Conservation (phyloP, 2,888 invertebrate species). For the Brachylomia viminalis region DNA sequence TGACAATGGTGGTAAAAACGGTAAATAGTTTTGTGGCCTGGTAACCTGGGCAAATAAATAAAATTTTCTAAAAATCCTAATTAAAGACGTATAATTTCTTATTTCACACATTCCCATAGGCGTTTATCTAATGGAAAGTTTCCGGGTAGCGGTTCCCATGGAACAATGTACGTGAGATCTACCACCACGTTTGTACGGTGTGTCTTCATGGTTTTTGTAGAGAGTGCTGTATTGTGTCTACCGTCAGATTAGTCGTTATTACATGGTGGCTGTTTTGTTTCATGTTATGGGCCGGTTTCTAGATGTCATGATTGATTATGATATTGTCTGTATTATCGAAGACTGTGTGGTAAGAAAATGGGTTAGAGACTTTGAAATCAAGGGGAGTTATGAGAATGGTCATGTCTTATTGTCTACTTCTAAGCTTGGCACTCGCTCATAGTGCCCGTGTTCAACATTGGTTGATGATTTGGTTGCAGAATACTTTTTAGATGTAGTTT, state of each 20-base stretch:
- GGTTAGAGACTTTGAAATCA: background rate
- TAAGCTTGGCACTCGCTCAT: background rate
- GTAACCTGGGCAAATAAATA: constrained; percentile 25
- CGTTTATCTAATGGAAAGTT: constrained; percentile 76
- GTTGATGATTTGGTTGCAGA: background rate
- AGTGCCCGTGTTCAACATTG: background rate
- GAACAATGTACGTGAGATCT: constrained; percentile 78
- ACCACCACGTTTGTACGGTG: constrained; percentile 68
- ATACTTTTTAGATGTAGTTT: background rate
- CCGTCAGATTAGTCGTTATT: constrained; percentile 45
- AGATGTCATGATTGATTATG: constrained; percentile 50
- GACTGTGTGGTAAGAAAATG: constrained; percentile 11
- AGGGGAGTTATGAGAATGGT: background rate
- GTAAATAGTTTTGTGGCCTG: constrained; percentile 6
- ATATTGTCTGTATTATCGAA: constrained; percentile 33
- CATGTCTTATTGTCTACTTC: background rate
- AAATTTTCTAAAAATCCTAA: constrained; percentile 40
- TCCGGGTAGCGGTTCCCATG: constrained; percentile 78
- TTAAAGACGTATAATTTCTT: constrained; percentile 60
- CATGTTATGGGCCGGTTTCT: constrained; percentile 53
- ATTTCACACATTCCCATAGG: constrained; percentile 66
- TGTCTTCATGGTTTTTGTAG: constrained; percentile 72
- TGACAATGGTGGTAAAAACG: constrained; percentile 12
- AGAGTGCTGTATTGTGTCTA: constrained; percentile 73
- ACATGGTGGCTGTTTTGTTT: constrained; percentile 49